phyloP scores from a whole-genome alignment of 2,888 invertebrate species.

The Troides oblongomaculatus region DNA sequence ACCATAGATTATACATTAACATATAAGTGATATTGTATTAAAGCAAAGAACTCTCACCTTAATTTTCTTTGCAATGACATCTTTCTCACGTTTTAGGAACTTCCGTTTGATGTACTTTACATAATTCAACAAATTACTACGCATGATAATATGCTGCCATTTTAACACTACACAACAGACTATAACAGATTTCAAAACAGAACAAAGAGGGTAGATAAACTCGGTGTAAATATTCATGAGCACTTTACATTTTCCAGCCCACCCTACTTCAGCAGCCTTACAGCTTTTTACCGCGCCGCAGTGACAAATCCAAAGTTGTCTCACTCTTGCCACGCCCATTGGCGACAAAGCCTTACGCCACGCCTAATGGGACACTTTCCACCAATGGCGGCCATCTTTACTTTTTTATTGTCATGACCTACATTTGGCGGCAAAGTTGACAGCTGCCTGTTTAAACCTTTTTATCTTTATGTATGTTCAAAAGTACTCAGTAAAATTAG shows the following conservation, averaged over 20 bases:
- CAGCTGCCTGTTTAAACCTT: not conserved
- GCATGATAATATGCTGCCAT: not conserved
- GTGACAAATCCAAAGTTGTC: constrained; percentile 64
- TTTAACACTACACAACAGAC: not conserved
- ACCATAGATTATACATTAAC: no score
- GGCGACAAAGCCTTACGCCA: constrained; percentile 71
- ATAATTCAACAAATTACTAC: not conserved
- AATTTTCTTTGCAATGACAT: no score
- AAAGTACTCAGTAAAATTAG: not conserved
- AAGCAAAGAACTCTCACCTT: no score
- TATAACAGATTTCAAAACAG: not conserved
- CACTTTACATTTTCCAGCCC: constrained; percentile 26
- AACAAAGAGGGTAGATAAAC: not conserved
- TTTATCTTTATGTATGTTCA: not conserved
- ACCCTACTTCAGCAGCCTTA: constrained; percentile 40
- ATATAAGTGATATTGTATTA: no score
- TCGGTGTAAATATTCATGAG: constrained; percentile 21
- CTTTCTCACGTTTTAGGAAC: no score
- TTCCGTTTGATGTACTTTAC: not conserved
- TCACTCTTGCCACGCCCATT: constrained; percentile 69
- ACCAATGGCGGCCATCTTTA: constrained; percentile 52
- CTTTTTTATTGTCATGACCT: constrained; percentile 48
- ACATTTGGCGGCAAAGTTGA: constrained; percentile 22
- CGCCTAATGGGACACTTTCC: constrained; percentile 73
- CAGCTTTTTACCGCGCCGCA: constrained; percentile 64